phyloP scores from a whole-genome alignment of 2,797 vertebrate species.

The Petrocephalus sullivani region DNA sequence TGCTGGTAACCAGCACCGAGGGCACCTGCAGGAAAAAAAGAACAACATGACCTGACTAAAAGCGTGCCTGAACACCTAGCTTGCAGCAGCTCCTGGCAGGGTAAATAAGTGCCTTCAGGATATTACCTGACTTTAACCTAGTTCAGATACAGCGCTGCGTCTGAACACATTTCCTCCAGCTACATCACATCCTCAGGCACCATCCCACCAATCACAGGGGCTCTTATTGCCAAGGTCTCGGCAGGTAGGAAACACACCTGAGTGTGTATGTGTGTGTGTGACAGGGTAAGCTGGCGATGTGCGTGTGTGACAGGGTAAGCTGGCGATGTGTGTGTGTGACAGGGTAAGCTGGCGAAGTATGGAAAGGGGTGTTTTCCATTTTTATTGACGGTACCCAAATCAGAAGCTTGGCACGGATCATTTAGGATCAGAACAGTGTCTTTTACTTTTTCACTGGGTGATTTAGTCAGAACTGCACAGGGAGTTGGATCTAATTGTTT shows the following conservation, averaged over 20 bases:
- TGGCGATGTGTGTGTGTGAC: neutral
- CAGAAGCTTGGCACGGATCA: neutral
- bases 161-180: neutral
- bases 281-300: too few species aligned
- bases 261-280: too few species aligned
- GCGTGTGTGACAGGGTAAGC: neutral
- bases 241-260: neutral
- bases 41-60: neutral
- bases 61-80: neutral
- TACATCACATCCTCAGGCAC: neutral
- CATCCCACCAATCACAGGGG: neutral
- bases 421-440: neutral
- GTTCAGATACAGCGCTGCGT: neutral
- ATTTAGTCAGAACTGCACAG: neutral
- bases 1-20: constrained; percentile 59
- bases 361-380: neutral
- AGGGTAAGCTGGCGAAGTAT: neutral
- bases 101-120: neutral
- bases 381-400: neutral
- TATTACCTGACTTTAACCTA: neutral
- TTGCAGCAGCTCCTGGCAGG: neutral
- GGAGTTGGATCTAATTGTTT: neutral
- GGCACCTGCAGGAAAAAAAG: constrained; percentile 33
- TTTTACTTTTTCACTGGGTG: neutral
- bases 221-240: neutral